Evolutionary conservation across 2,113 vertebrate species (phyloP), one percentile per base, ranked within the genome.

Genomic region (Oxyruncus cristatus): DNA sequence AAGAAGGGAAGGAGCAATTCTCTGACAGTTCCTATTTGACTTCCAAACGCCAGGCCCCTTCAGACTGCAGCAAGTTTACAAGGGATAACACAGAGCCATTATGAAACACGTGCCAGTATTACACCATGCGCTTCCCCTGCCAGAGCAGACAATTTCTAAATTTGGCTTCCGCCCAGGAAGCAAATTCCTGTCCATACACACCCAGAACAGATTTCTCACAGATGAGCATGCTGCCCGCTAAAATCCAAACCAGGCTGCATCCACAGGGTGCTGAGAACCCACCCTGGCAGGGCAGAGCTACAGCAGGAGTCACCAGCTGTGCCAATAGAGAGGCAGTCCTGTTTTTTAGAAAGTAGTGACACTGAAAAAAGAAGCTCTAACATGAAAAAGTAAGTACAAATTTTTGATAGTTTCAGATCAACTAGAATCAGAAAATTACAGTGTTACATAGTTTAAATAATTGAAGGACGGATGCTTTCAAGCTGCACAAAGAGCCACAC

Each of bases 171-270:
- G 89, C 74, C 81, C 78, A 75, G 74, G 63, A 93, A 90, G 35
- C 46, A 63, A 91, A 93, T 96, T 96, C 89, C 85, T 90, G 56
- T 41, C 70, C 70, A 9, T 61, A 80, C 90, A 96, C 79, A 56
- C 83, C 88, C 82, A 95, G 52, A 93, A 75, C 14, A 78, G 88
- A 93, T 81, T 89, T 93, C 56, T 88, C 87, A 71, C 73, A 94
- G 72, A 91, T 77, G 49, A 88, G 32, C 14, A 17, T 0, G 0
- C 56, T 75, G 52, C 59, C 83, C 15, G 0, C 68, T 72, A 35
- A 82, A 72, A 72, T 56, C 26, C 6, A 1, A 61, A 62, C 73
- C 2, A 4, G 28, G 32, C 35, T 28, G 12, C 32, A 53, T 44
- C 46, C 4, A 6, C 22, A 49, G 14, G 33, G n/a, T 47, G 32